phyloP scores from a whole-genome alignment of 1,140 invertebrate genomes.

The Ceratosolen solmsi region DNA sequence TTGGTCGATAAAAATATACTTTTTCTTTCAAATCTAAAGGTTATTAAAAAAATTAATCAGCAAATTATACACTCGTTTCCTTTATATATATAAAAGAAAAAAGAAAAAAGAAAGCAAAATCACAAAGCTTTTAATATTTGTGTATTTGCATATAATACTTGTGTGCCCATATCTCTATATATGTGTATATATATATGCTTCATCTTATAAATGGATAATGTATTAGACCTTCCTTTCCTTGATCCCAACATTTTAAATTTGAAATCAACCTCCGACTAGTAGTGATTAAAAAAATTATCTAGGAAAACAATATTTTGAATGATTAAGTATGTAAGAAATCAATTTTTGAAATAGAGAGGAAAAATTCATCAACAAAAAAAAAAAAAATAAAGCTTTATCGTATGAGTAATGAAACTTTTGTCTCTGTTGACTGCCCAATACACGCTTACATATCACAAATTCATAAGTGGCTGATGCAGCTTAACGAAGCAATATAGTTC shows the following conservation, averaged over 20 bases:
- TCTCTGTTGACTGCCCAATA: constrained; percentile 39
- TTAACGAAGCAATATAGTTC: constrained; percentile 46
- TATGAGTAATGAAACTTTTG: background rate
- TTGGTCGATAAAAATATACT: constrained; percentile 22
- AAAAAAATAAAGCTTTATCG: constrained; percentile 13
- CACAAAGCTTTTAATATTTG: constrained; percentile 28
- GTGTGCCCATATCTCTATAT: background rate
- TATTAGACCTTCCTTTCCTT: constrained; percentile 12
- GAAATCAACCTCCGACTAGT: constrained; percentile 21
- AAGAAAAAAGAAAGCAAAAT: background rate
- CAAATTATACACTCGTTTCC: constrained; percentile 4
- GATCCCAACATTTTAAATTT: constrained; percentile 13
- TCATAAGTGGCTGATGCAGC: constrained; percentile 20
- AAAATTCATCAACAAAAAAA: no score
- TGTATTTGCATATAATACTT: constrained; percentile 33
- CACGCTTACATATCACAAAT: constrained; percentile 47
- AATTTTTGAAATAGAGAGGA: constrained; percentile 40
- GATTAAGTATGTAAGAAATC: constrained; percentile 21
- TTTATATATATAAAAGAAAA: background rate
- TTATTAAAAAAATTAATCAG: constrained; percentile 15
- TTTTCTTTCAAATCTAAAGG: constrained; percentile 31
- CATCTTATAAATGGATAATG: constrained; percentile 50
- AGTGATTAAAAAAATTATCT: no score
- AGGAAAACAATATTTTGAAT: background rate
- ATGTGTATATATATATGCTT: constrained; percentile 28